Conservation (phyloP, 2,888 invertebrate species). For the Orthosia gracilis region DNA sequence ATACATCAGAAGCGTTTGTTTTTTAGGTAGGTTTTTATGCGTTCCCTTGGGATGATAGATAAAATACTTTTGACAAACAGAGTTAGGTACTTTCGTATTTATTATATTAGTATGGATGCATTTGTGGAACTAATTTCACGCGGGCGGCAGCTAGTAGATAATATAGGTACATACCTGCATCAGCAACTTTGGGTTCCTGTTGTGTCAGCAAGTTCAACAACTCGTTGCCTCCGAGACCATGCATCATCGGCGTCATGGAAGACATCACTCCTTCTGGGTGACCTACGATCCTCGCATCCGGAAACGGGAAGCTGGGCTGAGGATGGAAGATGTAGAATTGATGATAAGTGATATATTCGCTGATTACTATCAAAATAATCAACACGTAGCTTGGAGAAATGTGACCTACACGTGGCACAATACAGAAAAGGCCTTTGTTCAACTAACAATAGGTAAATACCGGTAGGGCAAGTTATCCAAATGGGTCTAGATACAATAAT, state of each 20-base stretch:
- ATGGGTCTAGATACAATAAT: neutral
- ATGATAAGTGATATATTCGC: neutral
- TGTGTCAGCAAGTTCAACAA: slow-evolving; percentile 74
- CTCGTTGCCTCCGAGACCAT: slow-evolving; percentile 74
- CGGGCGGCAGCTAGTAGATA: too few species aligned
- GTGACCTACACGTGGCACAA: neutral
- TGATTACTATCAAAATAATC: neutral
- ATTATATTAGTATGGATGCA: too few species aligned
- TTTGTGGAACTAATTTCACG: too few species aligned
- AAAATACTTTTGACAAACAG: too few species aligned
- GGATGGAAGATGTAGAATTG: slow-evolving; percentile 15
- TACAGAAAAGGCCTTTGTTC: neutral
- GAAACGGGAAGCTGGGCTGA: slow-evolving; percentile 77
- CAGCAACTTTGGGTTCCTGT: slow-evolving; percentile 81
- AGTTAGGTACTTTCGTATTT: too few species aligned
- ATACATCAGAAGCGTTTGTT: too few species aligned
- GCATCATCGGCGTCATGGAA: slow-evolving; percentile 78
- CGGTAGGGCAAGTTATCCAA: neutral
- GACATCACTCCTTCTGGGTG: slow-evolving; percentile 75
- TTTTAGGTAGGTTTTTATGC: too few species aligned
- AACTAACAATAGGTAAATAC: neutral
- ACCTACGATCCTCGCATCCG: slow-evolving; percentile 67
- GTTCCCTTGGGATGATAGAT: too few species aligned
- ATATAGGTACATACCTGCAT: slow-evolving; percentile 74
- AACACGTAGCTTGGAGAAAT: neutral